Evolutionary conservation across 2,888 invertebrate species (phyloP), one percentile per base, ranked within the genome.

Genomic region (Drosophila paranaensis): DNA sequence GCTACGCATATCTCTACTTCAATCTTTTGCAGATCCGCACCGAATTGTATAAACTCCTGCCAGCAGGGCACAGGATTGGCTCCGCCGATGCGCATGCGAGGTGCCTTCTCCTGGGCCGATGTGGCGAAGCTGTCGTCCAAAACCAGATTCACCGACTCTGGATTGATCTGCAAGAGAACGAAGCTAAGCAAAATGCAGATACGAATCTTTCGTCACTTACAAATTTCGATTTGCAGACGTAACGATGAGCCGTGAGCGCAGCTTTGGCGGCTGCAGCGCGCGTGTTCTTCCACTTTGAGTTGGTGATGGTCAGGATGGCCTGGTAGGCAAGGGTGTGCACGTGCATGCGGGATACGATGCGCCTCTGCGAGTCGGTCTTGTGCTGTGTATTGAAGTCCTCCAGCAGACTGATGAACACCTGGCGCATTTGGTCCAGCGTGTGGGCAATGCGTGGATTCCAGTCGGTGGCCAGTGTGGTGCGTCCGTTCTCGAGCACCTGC

Each of bases 281-380:
- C 0, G 96, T 95, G 86, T 97, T 95, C 77, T 95, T 96, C 97
- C 97, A 97, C 9, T 94, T 91, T 0, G 96, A 95, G 50, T 94
- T 93, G 79, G 95, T 95, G 0, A 95, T 95, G 0, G 95, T 95
- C 80, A 97, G 91, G 78, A 97, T 96, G 5, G 96, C 96, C 93
- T 97, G 97, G 90, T 96, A 97, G n/a, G 97, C 97, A 77, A 97
- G 92, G 0, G 97, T 97, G 89, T 97, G 97, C 0, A 97, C 96
- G 90, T 97, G 97, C 39, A 97, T 94, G 62, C 97, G 94, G 0
- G 96, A 95, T 20, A 97, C 89, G 74, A 93, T 93, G 55, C 96
- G 94, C 1, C 94, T 93, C n/a, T 77, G 67, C 0, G 65, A 20
- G 43, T 89, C 76, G 0, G 27, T 0, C 3, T 16, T 33, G 1